Conservation (phyloP, 2,113 vertebrate species). For the Paradisaea rubra region DNA sequence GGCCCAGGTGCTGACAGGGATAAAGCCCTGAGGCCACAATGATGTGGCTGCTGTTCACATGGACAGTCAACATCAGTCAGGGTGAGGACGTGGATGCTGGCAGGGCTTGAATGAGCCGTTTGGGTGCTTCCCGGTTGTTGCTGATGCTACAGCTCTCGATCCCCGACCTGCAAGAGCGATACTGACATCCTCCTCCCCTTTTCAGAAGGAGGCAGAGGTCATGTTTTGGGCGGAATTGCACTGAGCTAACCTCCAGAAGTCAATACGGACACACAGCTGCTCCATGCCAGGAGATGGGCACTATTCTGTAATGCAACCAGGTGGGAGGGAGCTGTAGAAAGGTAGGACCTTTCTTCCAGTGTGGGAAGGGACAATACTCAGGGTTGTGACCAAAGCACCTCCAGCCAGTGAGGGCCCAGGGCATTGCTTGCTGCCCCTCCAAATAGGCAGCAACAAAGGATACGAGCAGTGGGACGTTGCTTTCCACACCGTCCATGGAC, state of each 20-base stretch:
- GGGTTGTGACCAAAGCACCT: background rate
- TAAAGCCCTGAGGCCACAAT: background rate
- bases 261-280: background rate
- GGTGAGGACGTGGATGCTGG: background rate
- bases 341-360: background rate
- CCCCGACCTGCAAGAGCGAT: background rate
- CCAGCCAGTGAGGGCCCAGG: background rate
- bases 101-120: background rate
- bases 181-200: background rate
- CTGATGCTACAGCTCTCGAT: accelerated
- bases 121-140: background rate
- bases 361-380: background rate
- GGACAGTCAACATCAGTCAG: background rate
- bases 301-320: accelerated
- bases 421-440: background rate
- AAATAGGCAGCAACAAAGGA: accelerated
- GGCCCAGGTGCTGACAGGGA: background rate
- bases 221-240: background rate
- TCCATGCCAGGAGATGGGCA: background rate
- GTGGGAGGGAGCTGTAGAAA: background rate
- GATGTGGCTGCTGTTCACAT: background rate
- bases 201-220: background rate
- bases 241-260: background rate
- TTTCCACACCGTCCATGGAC: background rate
- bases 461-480: accelerated